Evolutionary conservation across 1,140 invertebrate species (phyloP).

Genomic region (Riptortus pedestris): DNA sequence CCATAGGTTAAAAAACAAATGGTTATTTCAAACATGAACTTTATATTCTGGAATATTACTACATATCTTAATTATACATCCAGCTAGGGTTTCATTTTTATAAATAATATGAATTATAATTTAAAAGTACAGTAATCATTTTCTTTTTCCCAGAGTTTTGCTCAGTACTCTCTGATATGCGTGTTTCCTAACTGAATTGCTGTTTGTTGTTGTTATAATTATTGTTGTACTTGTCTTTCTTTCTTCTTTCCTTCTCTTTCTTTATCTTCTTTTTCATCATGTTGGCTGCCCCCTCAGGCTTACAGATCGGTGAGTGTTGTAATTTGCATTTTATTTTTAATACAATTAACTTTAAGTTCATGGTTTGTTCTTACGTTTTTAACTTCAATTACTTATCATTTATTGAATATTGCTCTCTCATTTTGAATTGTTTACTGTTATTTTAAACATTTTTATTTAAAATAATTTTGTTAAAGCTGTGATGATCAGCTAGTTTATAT

Average conservation of each 20-base stretch:
- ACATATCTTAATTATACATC: no score
- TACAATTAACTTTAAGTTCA: no score
- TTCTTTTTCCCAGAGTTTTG: background rate
- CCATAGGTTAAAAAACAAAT: no score
- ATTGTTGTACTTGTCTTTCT: slow-evolving; percentile 34
- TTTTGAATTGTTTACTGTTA: no score
- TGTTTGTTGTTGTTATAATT: slow-evolving; percentile 24
- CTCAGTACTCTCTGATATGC: slow-evolving; percentile 18
- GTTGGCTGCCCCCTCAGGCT: slow-evolving; percentile 37
- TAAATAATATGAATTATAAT: background rate
- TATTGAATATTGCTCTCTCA: no score
- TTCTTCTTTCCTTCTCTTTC: slow-evolving; percentile 31
- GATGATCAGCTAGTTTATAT: no score
- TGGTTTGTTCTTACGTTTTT: background rate
- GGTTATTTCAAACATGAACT: no score
- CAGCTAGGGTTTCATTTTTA: no score
- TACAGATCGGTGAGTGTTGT: slow-evolving; percentile 43
- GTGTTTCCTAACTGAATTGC: slow-evolving; percentile 21
- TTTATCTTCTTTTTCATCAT: slow-evolving; percentile 30
- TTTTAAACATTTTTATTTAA: no score
- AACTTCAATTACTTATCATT: background rate
- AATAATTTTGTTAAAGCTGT: no score
- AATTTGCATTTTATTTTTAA: slow-evolving; percentile 12
- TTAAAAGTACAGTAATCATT: background rate
- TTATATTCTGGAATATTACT: no score